Conservation (phyloP, 2,888 invertebrate species). For the Netelia inedita region DNA sequence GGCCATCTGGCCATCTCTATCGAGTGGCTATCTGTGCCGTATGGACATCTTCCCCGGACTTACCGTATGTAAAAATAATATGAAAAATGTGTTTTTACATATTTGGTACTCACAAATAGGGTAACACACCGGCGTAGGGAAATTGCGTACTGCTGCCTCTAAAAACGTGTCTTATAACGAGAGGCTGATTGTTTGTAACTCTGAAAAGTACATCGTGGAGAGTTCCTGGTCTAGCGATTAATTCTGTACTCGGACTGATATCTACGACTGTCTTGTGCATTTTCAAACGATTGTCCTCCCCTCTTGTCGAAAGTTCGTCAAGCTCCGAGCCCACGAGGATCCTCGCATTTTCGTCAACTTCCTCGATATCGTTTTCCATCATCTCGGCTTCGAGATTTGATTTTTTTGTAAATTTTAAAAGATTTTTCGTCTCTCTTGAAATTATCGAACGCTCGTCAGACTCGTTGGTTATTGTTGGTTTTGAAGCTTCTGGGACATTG, state of each 20-base stretch:
- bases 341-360: conserved; percentile 20
- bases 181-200: conserved; percentile 89
- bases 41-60: too few species aligned
- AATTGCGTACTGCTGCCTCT: conserved; percentile 87
- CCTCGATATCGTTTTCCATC: not conserved
- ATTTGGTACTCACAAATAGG: conserved; percentile 86
- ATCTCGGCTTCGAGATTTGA: conserved; percentile 34
- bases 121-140: conserved; percentile 86
- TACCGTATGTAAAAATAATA: not conserved
- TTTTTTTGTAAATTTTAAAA: not conserved
- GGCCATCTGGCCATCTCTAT: too few species aligned
- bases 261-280: conserved; percentile 55
- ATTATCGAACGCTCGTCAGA: not conserved
- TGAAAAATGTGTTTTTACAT: not conserved
- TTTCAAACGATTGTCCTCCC: conserved; percentile 45
- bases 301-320: conserved; percentile 71
- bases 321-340: conserved; percentile 62
- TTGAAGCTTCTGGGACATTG: conserved; percentile 1
- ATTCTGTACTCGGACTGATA: conserved; percentile 68
- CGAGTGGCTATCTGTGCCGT: too few species aligned
- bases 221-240: conserved; percentile 77
- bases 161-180: conserved; percentile 87
- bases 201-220: conserved; percentile 88
- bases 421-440: not conserved
- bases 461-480: not conserved